These are phyloP conservation scores for Thereuonema tuberculata DNA, from an alignment of 1,140 invertebrate genomes.

Conservation along the genomic window DNA sequence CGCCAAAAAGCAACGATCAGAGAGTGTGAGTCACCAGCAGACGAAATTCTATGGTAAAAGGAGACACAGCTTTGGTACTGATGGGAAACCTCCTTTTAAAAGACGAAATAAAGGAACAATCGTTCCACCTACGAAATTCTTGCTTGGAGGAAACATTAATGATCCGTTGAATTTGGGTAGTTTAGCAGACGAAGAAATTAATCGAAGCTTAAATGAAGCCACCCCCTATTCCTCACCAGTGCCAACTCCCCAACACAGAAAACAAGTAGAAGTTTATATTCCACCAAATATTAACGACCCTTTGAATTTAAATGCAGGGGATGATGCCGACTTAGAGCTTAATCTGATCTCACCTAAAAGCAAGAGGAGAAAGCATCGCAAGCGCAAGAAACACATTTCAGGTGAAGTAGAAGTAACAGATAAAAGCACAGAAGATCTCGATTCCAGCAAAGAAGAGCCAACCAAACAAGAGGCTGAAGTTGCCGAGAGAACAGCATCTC, in stretches of 20 bases:
- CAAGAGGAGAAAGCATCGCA: constrained; percentile 42
- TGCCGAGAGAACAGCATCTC: neutral
- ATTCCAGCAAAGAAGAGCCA: neutral
- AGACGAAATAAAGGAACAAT: constrained; percentile 18
- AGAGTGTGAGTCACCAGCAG: no score
- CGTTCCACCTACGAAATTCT: constrained; percentile 79
- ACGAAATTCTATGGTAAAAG: neutral
- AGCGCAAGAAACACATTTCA: constrained; percentile 35
- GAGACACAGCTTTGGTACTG: neutral
- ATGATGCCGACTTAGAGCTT: constrained; percentile 53
- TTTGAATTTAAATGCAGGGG: constrained; percentile 57
- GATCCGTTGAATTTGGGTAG: constrained; percentile 90
- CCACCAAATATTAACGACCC: constrained; percentile 85
- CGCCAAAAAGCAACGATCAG: no score
- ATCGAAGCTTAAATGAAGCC: constrained; percentile 54
- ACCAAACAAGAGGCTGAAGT: neutral
- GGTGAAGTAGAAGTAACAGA: neutral
- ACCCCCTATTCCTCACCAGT: constrained; percentile 77
- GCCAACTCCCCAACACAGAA: constrained; percentile 66
- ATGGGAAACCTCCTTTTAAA: neutral
- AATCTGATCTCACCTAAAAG: constrained; percentile 48
- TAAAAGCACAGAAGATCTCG: neutral
- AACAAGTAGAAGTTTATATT: constrained; percentile 77
- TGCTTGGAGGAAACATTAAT: constrained; percentile 84
- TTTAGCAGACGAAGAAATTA: constrained; percentile 73